A percentile compares a stretch with the other conserved stretches of the same genome.
phyloP scores from a whole-genome alignment of 2,113 vertebrate genomes.

The Rhadina sibilatrix region DNA sequence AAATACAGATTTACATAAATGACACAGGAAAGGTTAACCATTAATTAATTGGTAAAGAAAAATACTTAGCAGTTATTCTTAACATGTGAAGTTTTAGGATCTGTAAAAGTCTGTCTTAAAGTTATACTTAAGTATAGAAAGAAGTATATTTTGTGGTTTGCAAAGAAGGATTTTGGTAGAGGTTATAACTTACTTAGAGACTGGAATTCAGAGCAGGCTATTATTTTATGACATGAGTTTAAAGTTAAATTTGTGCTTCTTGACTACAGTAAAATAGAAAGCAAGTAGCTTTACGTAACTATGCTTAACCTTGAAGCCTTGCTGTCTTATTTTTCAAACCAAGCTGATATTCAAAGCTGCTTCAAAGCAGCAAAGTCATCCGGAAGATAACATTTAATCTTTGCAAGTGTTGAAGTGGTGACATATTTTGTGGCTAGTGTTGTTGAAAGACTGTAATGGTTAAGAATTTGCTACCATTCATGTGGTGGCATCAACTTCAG shows the following conservation, averaged over 20 bases:
- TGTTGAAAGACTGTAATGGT: slow-evolving; percentile 53
- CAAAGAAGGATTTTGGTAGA: not conserved
- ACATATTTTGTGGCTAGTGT: slow-evolving; percentile 18
- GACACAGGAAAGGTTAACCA: not conserved
- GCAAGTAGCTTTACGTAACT: not conserved
- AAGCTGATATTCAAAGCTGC: not conserved
- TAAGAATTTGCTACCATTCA: not conserved
- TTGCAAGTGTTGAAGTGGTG: not conserved
- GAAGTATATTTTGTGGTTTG: not conserved
- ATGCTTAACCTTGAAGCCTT: not conserved
- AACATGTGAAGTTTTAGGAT: not conserved
- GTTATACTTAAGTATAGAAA: not conserved
- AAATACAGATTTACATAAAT: not conserved
- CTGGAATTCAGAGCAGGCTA: not conserved
- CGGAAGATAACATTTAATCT: not conserved
- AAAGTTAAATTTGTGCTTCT: not conserved
- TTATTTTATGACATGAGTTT: not conserved
- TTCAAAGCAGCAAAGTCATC: not conserved
- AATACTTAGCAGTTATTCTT: not conserved
- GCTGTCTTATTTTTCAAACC: not conserved
- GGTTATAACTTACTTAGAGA: not conserved
- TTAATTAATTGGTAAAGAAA: not conserved
- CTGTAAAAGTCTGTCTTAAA: not conserved
- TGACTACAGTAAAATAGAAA: not conserved
- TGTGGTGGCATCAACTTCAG: not conserved